Evolutionary conservation across 2,113 vertebrate species (phyloP).

Genomic region (Leiothrix lutea): DNA sequence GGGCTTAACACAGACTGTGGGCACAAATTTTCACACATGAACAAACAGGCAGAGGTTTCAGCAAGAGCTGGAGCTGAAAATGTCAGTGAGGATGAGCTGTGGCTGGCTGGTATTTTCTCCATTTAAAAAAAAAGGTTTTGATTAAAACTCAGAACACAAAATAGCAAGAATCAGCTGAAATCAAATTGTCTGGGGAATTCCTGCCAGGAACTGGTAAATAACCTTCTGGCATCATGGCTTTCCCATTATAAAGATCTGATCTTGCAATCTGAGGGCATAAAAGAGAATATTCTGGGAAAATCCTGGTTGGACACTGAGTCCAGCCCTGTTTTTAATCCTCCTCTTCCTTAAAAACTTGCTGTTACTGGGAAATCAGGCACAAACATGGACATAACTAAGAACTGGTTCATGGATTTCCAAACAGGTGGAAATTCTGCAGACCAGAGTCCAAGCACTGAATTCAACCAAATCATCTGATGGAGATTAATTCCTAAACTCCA

Average conservation of each 20-base stretch:
- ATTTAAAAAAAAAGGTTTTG: neutral
- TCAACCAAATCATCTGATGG: neutral
- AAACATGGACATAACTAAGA: neutral
- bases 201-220: neutral
- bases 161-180: neutral
- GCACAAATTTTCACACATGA: neutral
- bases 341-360: neutral
- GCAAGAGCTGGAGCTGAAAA: neutral
- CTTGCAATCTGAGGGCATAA: neutral
- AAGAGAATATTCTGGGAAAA: neutral
- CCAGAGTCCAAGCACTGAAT: neutral
- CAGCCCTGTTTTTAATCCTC: neutral
- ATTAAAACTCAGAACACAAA: neutral
- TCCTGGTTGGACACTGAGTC: neutral
- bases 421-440: neutral
- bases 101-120: neutral
- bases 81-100: neutral
- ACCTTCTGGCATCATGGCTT: neutral
- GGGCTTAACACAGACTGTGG: neutral
- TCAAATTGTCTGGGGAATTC: neutral
- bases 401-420: neutral
- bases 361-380: neutral
- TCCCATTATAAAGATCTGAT: neutral
- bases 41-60: neutral
- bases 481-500: neutral